Evolutionary conservation across 2,113 vertebrate species (phyloP).

Genomic region (Scalopus aquaticus): DNA sequence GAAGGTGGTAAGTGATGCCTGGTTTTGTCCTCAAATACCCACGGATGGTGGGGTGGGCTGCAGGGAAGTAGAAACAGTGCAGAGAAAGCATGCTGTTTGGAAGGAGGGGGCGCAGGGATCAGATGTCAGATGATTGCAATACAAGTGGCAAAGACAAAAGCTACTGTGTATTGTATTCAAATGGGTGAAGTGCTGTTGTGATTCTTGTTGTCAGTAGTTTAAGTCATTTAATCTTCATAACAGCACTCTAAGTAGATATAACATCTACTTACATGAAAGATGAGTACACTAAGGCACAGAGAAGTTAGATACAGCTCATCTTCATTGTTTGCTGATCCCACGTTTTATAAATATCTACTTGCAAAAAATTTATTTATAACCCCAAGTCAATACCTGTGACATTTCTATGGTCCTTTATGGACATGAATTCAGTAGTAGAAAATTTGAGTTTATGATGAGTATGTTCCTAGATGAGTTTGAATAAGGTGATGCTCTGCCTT

Average conservation of each 20-base stretch:
- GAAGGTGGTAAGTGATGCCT: background rate
- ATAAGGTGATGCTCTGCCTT: too few relatives aligned
- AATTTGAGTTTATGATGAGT: too few relatives aligned
- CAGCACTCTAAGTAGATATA: background rate
- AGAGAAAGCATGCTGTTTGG: accelerated
- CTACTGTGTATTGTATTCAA: accelerated
- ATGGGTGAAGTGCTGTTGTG: background rate
- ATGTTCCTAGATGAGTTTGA: too few relatives aligned
- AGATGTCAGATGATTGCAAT: background rate
- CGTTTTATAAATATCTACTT: background rate
- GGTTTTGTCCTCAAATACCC: too few relatives aligned
- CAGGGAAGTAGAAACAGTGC: background rate
- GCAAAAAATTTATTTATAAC: background rate
- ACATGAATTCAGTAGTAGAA: too few relatives aligned
- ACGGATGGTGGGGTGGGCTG: background rate
- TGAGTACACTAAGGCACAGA: too few relatives aligned
- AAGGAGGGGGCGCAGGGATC: background rate
- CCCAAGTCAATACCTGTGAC: too few relatives aligned
- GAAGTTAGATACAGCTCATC: background rate
- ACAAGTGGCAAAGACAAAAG: accelerated
- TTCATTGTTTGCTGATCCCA: accelerated
- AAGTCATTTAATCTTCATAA: background rate
- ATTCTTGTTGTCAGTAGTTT: too few relatives aligned
- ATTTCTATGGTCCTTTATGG: background rate
- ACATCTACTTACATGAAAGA: background rate